A percentile compares a stretch with the other conserved stretches of the same genome.
Conservation (phyloP, 2,888 invertebrate species). For the Lasioglossum pauxillum region DNA sequence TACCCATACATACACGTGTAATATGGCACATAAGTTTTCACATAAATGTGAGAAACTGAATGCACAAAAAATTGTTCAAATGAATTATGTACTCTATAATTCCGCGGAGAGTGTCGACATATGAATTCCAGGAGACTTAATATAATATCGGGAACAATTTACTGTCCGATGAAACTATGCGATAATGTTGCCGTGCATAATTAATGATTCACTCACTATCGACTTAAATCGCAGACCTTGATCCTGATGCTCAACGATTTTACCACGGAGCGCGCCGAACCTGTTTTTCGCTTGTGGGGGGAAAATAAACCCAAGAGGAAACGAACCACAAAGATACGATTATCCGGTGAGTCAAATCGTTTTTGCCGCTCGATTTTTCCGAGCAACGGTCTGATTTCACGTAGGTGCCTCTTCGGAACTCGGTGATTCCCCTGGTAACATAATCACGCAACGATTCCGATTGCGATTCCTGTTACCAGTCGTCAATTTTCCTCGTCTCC, state of each 20-base stretch:
- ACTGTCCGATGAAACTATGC: background rate
- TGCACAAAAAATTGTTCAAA: background rate
- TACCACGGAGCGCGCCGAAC: background rate
- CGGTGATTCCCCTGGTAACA: constrained; percentile 18
- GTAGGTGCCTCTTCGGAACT: background rate
- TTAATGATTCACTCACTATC: background rate
- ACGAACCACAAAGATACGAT: constrained; percentile 6
- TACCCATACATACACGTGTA: too few relatives aligned
- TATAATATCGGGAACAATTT: background rate
- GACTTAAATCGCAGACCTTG: constrained; percentile 21
- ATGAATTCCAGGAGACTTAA: background rate
- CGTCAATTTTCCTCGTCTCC: background rate
- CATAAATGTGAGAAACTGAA: background rate
- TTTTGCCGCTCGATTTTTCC: constrained; percentile 4
- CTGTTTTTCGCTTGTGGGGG: background rate
- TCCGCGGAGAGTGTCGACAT: background rate
- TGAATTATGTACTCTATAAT: background rate
- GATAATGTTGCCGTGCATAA: background rate
- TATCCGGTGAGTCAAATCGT: constrained; percentile 9
- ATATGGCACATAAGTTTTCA: background rate
- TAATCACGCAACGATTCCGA: constrained; percentile 18
- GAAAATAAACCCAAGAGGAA: constrained; percentile 7
- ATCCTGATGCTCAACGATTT: constrained; percentile 14
- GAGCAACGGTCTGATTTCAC: background rate
- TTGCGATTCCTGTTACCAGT: background rate